Percentiles rank a stretch among this genome's conserved stretches.
Evolutionary conservation across 2,113 vertebrate genomes (phyloP).

Genomic region (Lota lota): DNA sequence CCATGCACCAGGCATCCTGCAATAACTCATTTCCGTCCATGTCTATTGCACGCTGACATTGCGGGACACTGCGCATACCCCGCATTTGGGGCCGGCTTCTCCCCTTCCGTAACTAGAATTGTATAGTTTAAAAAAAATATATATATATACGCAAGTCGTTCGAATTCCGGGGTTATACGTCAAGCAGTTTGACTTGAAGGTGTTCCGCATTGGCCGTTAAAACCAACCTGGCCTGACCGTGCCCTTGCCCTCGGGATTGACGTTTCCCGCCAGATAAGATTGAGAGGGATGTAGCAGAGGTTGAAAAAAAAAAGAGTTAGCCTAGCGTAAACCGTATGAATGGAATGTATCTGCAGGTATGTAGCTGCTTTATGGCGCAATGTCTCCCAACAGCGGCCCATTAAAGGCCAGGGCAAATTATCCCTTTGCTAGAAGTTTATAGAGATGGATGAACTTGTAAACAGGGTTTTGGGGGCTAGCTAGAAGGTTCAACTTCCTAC

Average conservation of each 20-base stretch:
- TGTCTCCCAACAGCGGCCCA: conserved; percentile 12
- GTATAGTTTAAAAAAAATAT: no score
- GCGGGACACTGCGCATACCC: no score
- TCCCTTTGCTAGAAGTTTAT: conserved; percentile 23
- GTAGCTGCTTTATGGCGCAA: conserved; percentile 18
- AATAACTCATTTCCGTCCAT: conserved; percentile 52
- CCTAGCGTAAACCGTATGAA: conserved; percentile 29
- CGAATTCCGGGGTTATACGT: not conserved
- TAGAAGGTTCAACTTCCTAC: conserved; percentile 2
- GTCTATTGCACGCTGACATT: conserved; percentile 13
- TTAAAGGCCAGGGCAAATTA: conserved; percentile 7
- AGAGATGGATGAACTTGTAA: conserved; percentile 39
- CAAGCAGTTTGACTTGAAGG: conserved; percentile 13
- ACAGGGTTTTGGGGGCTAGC: conserved; percentile 21
- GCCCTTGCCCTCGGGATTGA: conserved; percentile 36
- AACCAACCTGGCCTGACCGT: conserved; percentile 12
- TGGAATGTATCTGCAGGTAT: conserved; percentile 11
- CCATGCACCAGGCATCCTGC: conserved; percentile 64
- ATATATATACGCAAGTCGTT: no score
- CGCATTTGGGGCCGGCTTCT: no score
- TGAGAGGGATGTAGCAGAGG: conserved; percentile 31
- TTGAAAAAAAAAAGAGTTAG: conserved; percentile 2
- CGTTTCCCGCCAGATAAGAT: conserved; percentile 30
- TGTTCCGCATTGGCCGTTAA: conserved; percentile 25
- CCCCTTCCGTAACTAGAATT: no score